Percentiles rank a stretch among this genome's conserved stretches.
phyloP scores from a whole-genome alignment of 1,140 invertebrate genomes.

The Trichonephila clavata region DNA sequence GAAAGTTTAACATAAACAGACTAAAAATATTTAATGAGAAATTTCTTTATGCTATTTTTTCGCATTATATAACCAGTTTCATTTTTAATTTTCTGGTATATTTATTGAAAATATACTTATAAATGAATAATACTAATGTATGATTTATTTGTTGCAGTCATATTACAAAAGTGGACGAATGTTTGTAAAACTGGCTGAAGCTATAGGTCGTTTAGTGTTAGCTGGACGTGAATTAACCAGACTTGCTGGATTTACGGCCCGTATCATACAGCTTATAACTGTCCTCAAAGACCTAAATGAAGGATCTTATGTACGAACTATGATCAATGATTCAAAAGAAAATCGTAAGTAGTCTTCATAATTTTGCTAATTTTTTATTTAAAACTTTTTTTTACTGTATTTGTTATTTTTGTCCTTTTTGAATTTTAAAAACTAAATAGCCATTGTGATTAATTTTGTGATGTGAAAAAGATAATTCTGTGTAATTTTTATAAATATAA shows the following conservation, averaged over 20 bases:
- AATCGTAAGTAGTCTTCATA: neutral
- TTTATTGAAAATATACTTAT: too few species aligned
- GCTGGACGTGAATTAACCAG: constrained; percentile 96
- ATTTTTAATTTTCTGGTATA: too few species aligned
- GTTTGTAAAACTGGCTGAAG: constrained; percentile 97
- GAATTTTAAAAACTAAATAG: neutral
- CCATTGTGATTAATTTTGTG: neutral
- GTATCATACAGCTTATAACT: constrained; percentile 93
- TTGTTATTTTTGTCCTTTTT: neutral
- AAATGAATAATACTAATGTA: too few species aligned
- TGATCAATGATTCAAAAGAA: constrained; percentile 85
- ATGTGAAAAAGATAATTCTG: too few species aligned
- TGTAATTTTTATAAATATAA: too few species aligned
- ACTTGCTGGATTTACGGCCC: constrained; percentile 92
- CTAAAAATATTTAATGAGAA: too few species aligned
- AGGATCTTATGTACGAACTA: constrained; percentile 93
- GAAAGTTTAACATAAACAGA: too few species aligned
- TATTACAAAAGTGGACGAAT: constrained; percentile 98
- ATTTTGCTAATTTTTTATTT: neutral
- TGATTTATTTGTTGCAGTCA: constrained; percentile 83
- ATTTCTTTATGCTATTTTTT: too few species aligned
- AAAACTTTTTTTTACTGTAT: too few species aligned
- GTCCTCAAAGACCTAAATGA: constrained; percentile 91
- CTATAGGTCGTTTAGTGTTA: constrained; percentile 95
- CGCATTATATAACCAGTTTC: too few species aligned